phyloP scores from a whole-genome alignment of 2,797 vertebrate genomes.

The Amblyraja radiata region DNA sequence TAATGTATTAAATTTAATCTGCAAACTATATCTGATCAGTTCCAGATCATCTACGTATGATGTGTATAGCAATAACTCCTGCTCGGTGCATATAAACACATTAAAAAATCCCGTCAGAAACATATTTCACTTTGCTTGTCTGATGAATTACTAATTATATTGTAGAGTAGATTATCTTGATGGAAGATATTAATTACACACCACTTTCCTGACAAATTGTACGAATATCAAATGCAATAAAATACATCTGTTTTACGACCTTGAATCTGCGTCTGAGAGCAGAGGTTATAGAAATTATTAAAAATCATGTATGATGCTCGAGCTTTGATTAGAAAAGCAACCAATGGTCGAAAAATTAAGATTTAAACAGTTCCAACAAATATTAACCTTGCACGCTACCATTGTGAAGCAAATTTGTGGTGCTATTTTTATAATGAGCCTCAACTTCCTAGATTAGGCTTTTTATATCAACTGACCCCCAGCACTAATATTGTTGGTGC shows the following conservation, averaged over 20 bases:
- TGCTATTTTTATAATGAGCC: background rate
- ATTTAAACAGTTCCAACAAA: background rate
- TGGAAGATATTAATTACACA: constrained; percentile 46
- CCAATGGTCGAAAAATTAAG: background rate
- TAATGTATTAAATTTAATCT: too few species aligned
- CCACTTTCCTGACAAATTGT: constrained; percentile 57
- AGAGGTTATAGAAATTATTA: background rate
- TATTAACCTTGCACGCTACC: background rate
- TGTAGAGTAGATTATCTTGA: constrained; percentile 42
- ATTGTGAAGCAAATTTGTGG: background rate
- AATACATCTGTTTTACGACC: constrained; percentile 52
- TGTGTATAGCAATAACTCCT: background rate
- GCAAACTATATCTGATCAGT: background rate
- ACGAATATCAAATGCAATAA: constrained; percentile 49
- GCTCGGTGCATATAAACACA: background rate
- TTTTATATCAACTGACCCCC: background rate
- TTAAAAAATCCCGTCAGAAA: background rate
- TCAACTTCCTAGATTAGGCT: background rate
- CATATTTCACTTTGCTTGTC: background rate
- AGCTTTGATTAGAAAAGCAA: background rate
- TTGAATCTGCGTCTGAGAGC: constrained; percentile 44
- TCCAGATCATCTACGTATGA: background rate
- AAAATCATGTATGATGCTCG: background rate
- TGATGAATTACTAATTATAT: background rate
- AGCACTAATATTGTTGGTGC: background rate